Conservation (phyloP, 2,797 vertebrate species). For the Crossoptilon crossoptilon region DNA sequence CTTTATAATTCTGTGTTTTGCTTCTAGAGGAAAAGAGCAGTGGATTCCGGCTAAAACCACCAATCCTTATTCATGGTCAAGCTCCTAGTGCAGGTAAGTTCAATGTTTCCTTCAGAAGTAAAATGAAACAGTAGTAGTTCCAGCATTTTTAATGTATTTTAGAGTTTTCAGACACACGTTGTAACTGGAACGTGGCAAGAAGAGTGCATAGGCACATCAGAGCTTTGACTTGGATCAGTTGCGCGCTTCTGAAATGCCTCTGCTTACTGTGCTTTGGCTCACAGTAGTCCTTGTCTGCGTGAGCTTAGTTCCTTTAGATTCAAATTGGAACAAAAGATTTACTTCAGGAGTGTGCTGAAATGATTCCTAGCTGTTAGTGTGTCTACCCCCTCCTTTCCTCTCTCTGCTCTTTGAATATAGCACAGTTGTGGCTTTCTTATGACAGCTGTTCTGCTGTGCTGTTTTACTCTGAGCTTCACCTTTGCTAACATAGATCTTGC, state of each 20-base stretch:
- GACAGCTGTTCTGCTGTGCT: background rate
- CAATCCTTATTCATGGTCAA: slow-evolving; percentile 97
- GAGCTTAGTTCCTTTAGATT: background rate
- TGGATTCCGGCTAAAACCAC: slow-evolving; percentile 96
- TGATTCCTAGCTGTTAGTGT: fast-evolving
- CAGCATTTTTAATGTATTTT: background rate
- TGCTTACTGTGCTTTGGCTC: background rate
- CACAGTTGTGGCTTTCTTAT: fast-evolving
- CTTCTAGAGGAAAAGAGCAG: slow-evolving; percentile 94
- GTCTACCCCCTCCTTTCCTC: background rate
- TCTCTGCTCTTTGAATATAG: fast-evolving
- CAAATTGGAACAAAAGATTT: background rate
- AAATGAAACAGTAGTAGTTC: background rate
- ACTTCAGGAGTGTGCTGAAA: background rate
- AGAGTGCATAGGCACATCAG: fast-evolving
- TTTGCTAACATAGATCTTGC: background rate
- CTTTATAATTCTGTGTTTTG: slow-evolving; percentile 22
- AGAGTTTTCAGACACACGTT: fast-evolving
- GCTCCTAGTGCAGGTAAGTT: slow-evolving; percentile 94
- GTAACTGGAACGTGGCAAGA: background rate
- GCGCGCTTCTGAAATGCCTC: background rate
- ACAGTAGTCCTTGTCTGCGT: background rate
- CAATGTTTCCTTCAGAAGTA: background rate
- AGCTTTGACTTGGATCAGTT: background rate
- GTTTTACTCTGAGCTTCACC: background rate